Evolutionary conservation across 2,797 vertebrate genomes (phyloP), one percentile per base, ranked within the genome.

Genomic region (Eupleurogrammus muticus): DNA sequence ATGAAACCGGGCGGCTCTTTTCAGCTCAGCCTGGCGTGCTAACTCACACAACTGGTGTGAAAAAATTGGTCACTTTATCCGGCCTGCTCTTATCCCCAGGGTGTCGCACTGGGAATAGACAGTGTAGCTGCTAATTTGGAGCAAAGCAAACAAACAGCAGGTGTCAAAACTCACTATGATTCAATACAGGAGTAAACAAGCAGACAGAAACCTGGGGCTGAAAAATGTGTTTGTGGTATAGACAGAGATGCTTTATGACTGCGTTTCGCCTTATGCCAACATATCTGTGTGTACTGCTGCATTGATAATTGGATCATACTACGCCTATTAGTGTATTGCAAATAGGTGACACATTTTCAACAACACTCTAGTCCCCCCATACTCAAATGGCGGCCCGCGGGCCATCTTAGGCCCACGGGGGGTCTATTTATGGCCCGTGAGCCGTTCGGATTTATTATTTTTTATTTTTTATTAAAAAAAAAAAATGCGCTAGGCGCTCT

Each of bases 281-380:
- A 73, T 47, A 36, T 40, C 58, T 85, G 85, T 82, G 84, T 75
- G 80, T 44, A 38, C 60, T 58, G 56, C 70, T 61, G 46, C 19
- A 9, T 34, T 2, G 12, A 58, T 89, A 90, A 87, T 81, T 80
- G 77, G 79, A 81, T 81, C 71, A 77, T 56, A 55, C 64, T 66
- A 56, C 55, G 61, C 77, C 73, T 74, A 73, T 85, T 87, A 81
- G 40, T 19, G 40, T 60, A 60, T 51, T 65, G 32, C 56, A 80
- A 83, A 62, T 65, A 68, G 55, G 54, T 73, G 73, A 71, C 66
- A 75, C 53, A 67, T 42, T 69, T 60, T 47, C 50, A 63, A 47
- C 49, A 56, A 46, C 54, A 69, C 48, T 61, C 35, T 23, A 19
- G 28, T n/a, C n/a, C n/a, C n/a, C n/a, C n/a, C n/a, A n/a, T n/a